Conservation (phyloP, 2,797 vertebrate genomes). For the Steatocranus sp. region DNA sequence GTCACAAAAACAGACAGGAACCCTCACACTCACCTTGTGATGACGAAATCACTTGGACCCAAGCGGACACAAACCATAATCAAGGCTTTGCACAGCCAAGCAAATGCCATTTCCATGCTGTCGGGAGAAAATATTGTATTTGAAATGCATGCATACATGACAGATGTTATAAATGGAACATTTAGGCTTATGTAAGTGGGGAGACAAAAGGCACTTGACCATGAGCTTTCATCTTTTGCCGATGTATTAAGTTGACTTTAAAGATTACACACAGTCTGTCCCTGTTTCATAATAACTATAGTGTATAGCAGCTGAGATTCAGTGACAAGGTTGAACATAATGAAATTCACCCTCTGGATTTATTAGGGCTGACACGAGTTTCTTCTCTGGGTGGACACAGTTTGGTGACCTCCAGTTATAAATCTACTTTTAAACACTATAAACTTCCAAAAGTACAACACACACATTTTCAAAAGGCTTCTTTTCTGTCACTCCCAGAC, state of each 20-base stretch:
- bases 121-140: conserved; percentile 18
- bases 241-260: conserved; percentile 46
- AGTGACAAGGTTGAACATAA: conserved; percentile 59
- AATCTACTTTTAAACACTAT: conserved; percentile 48
- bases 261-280: conserved; percentile 45
- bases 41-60: background rate
- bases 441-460: conserved; percentile 18
- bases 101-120: conserved; percentile 6
- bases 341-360: conserved; percentile 51
- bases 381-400: conserved; percentile 44
- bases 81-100: background rate
- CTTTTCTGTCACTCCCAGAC: conserved; percentile 4
- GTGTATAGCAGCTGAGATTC: conserved; percentile 34
- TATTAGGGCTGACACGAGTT: conserved; percentile 56
- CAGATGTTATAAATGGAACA: conserved; percentile 19
- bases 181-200: conserved; percentile 29
- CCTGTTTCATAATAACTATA: conserved; percentile 42
- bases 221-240: conserved; percentile 42
- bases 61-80: background rate
- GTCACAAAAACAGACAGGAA: background rate
- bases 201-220: conserved; percentile 39
- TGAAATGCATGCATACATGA: conserved; percentile 1
- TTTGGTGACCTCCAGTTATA: conserved; percentile 56
- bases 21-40: background rate
- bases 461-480: conserved; percentile 10